These are phyloP conservation scores for Prunella fulvescens DNA, from an alignment of 2,113 vertebrate genomes.

Conservation along the genomic window DNA sequence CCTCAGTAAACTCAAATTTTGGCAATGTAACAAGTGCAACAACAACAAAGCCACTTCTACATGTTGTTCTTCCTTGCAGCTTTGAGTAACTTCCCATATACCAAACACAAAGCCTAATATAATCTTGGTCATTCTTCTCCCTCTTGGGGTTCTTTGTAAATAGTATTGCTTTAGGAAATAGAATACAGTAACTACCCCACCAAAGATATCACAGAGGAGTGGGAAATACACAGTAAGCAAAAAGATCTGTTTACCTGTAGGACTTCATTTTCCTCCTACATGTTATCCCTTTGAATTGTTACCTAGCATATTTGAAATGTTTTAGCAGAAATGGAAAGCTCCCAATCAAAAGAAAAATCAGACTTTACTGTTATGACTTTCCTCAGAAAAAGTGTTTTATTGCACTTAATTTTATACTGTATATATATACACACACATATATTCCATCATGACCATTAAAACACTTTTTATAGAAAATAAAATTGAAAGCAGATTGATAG, in stretches of 20 bases:
- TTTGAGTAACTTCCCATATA: conserved; percentile 50
- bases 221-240: background rate
- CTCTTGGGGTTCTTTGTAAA: conserved; percentile 41
- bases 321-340: background rate
- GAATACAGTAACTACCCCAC: background rate
- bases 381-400: background rate
- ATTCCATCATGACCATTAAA: background rate
- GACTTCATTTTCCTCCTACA: background rate
- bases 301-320: background rate
- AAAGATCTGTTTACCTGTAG: background rate
- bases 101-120: conserved; percentile 42
- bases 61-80: conserved; percentile 34
- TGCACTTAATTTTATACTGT: background rate
- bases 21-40: conserved; percentile 52
- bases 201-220: background rate
- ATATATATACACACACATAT: fast-evolving
- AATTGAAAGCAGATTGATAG: background rate
- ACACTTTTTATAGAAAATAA: background rate
- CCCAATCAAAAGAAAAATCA: background rate
- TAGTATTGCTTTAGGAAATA: conserved; percentile 3
- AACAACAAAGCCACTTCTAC: conserved; percentile 44
- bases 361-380: background rate
- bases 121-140: background rate
- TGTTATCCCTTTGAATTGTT: background rate
- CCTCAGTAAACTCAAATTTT: conserved; percentile 37